Evolutionary conservation across 2,113 vertebrate genomes (phyloP), one percentile per base, ranked within the genome.

Genomic region (Nymphicus hollandicus): DNA sequence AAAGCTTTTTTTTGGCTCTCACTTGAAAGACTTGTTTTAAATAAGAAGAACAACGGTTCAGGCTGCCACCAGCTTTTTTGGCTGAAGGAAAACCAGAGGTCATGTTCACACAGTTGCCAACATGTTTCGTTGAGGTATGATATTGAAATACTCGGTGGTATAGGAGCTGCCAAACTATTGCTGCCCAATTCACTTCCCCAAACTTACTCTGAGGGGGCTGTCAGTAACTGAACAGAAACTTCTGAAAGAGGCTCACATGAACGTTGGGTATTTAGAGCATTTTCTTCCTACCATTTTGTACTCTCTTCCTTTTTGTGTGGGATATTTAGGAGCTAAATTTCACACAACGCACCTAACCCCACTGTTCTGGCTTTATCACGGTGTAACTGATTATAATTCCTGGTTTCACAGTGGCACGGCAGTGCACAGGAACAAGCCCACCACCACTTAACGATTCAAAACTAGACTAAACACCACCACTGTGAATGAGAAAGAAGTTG

Each of bases 21-120:
- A 53, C 41, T 63, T 84, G 85, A 94, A 96, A 90, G 95, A 35
- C 19, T 88, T 64, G 22, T 81, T 96, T 94, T 93, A 92, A 96
- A 88, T 74, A 78, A 79, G 74, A 88, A 88, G 82, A 91, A 80
- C 87, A 95, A 77, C 33, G 28, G 66, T 58, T 86, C 74, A 50
- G 71, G 79, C 88, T 88, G 74, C 76, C 76, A 91, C 90, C 50
- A 90, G 72, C 79, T 61, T 77, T 56, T 66, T 53, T 80, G 4
- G 3, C 49, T 73, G 68, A 80, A 77, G 76, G 64, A 39, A 80
- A 86, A 91, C 25, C 29, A 80, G 60, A 73, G 95, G 72, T 77
- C 68, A 43, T 6, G 41, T 41, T 29, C 61, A n/a, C 1, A 2
- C 27, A 46, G 52, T 83, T 92, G 76, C 88, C 92, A 94, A 56